These are phyloP conservation scores for Sebastolobus altivelis DNA, from an alignment of 2,797 vertebrate genomes.

Conservation along the genomic window DNA sequence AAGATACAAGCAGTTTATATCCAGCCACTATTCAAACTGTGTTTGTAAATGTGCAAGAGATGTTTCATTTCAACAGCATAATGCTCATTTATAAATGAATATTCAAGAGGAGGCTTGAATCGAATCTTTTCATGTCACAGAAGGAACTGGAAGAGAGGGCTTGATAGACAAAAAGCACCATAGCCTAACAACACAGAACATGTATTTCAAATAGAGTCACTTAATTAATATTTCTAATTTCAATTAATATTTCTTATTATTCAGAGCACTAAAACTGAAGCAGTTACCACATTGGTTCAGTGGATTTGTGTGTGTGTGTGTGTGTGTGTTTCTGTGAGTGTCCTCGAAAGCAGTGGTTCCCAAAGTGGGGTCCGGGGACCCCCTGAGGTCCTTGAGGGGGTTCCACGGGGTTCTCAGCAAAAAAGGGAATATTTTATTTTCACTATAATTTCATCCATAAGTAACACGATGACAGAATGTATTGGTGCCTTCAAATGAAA, in stretches of 20 bases:
- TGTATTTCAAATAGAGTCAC: conserved; percentile 22
- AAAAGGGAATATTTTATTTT: not conserved
- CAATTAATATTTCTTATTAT: conserved; percentile 1
- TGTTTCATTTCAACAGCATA: conserved; percentile 19
- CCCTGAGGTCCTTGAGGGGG: fast-evolving
- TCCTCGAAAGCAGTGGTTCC: conserved; percentile 7
- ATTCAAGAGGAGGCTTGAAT: conserved; percentile 29
- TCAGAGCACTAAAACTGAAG: not conserved
- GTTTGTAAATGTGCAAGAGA: conserved; percentile 12
- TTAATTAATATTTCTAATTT: conserved; percentile 37
- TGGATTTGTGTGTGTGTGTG: not conserved
- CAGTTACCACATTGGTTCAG: not conserved
- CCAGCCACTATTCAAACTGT: conserved; percentile 31
- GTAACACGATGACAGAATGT: not conserved
- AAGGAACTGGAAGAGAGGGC: conserved; percentile 9
- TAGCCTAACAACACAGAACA: not conserved
- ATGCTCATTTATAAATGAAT: conserved; percentile 33
- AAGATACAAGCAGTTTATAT: conserved; percentile 35
- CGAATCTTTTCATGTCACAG: conserved; percentile 20
- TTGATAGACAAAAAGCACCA: conserved; percentile 6
- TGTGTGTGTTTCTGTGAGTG: conserved; percentile 29
- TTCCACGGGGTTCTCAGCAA: not conserved
- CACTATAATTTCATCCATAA: not conserved
- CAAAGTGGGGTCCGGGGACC: not conserved
- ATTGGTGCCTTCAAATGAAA: not conserved